Base-by-base conservation (phyloP, 1,140 invertebrate genomes). In the Drosophila kikkawai region DNA sequence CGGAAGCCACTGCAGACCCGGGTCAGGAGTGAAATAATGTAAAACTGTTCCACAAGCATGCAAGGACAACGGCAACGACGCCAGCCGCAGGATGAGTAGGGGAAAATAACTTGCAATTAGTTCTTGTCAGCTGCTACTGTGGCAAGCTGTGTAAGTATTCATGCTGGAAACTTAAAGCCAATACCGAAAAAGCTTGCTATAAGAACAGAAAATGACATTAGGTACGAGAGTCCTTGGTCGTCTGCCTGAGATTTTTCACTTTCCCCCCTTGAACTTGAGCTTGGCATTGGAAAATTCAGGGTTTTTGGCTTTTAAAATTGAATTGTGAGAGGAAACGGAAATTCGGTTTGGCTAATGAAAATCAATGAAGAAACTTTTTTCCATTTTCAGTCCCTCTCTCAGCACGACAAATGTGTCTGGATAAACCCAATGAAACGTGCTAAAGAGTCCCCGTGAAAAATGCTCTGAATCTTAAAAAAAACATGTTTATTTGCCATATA, bases 61-160 rank as follows among this genome's bases (percentile, higher is more conserved):
- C 48, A 57, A 44, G 44, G 42, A 50, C 56, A 45, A 36, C 61
- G 47, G 42, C 45, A 39, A 39, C 26, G 26, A 47, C 60, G 44
- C 26, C 36, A 47, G 61, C 59, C 67, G 34, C 48, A 70, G 61
- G 36, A 45, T 50, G 48, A 79, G 65, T 53, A 26, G 57, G 65
- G 65, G 76, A 70, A 67, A 85, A 73, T 85, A 86, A 82, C 71
- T 83, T 86, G 83, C 80, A 86, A 86, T 86, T 86, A 86, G 83
- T 86, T 87, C 55, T 57, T 86, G 83, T 86, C 83, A 83, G 63
- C 48, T 58, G 56, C 74, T 34, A 9, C 50, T 60, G 58, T 42
- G 68, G 63, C 64, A 58, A 66, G 60, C 53, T 71, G 61, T 56
- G 48, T 19, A 67, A 65, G 71, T 77, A 67, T 59, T 87, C 74